Evolutionary conservation across 1,140 invertebrate species (phyloP), one percentile per base, ranked within the genome.

Genomic region (Sipha flava): DNA sequence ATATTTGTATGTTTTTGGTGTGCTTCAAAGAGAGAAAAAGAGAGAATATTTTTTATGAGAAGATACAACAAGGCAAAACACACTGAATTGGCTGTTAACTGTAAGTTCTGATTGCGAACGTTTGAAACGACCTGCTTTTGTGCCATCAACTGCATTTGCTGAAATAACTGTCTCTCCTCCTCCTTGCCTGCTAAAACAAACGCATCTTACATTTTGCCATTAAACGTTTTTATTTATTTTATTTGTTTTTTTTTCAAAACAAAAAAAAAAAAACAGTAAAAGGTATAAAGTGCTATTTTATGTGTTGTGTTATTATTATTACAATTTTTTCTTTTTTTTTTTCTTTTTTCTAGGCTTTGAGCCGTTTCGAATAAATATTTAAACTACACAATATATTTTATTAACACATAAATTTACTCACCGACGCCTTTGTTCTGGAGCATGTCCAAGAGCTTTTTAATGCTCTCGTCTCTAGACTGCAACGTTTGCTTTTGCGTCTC

Each of bases 361-460:
- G 23, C 23, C 12, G 12, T 68, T 68, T 68, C 14, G 12, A 26
- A 3, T 68, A 7, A 68, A 68, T 23, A 68, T 45, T 5, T 45
- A 29, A 26, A 75, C 10, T 31, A 49, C 26, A 75, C 47, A 12
- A 18, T 49, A 34, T 52, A 34, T 31, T 9, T 31, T 31, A n/a
- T 57, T 21, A 49, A 52, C 21, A 79, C 34, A 34, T 12, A 73
- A 31, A n/a, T n/a, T n/a, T 73, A 89, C 93, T 91, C 87, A 95
- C 94, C 94, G 89, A 96, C 93, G 85, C 95, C 96, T 88, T 98
- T 98, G 85, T 92, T 96, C 86, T 98, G 96, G 64, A 98, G 89
- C 95, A 98, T 98, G 89, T 99, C 97, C 83, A 99, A 89, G 82
- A 99, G 90, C 87, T 98, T 98, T 89, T 98, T 98, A 84, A 98